Base-by-base conservation (phyloP, 2,797 vertebrate species). In the Sebastes cheni region DNA sequence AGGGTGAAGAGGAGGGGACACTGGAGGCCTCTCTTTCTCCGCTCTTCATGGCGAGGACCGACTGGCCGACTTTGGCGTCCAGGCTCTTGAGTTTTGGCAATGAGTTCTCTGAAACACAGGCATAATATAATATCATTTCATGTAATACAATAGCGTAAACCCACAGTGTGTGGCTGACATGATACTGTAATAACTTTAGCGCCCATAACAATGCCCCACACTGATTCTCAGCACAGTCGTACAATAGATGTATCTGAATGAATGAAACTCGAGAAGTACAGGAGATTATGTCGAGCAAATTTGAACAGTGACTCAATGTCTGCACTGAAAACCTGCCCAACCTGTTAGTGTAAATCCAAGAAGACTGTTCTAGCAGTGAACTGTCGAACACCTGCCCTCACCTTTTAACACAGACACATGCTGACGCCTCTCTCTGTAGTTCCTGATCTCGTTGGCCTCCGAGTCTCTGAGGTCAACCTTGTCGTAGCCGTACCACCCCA, bases 401-500 rank as follows among this genome's bases (percentile, higher is more conserved):
- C 98, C 98, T 98, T 99, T 99, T 86, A 99, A 96, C 95, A 99
- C 98, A 91, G 98, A 99, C 94, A 99, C 97, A 92, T 98, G 97
- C 93, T 99, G 97, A 82, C 96, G 96, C 93, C 96, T 96, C 89
- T 97, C 97, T 90, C 96, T 96, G 80, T 98, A 97, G 94, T 97
- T 98, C 86, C 96, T 96, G 95, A 98, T 97, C 95, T 99, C 98
- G 86, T 97, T 97, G 94, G 98, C 96, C 93, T 99, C 98, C 2
- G 97, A 97, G 82, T 99, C 99, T 96, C 98, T 96, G 90, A 99
- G 78, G 90, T 99, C 98, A 79, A 99, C 98, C 94, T 99, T 99
- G 96, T 99, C 99, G 84, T 99, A 99, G 82, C 99, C 99, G 81
- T 99, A 99, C 99, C 99, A 99, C 81, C 99, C 99, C 91, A 99